Base-by-base conservation (phyloP, 2,113 vertebrate species). In the Notiomystis cincta region DNA sequence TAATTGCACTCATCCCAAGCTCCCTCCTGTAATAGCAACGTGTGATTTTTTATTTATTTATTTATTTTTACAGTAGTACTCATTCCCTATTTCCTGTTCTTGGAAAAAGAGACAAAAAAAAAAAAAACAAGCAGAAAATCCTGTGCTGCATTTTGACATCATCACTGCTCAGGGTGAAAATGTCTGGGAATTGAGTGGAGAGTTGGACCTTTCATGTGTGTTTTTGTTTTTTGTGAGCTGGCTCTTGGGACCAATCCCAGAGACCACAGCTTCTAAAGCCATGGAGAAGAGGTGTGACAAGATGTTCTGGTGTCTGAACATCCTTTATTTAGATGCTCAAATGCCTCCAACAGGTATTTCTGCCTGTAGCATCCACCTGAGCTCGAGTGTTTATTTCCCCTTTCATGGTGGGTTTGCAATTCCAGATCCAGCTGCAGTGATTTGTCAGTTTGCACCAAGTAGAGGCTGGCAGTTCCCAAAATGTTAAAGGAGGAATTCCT, bases 1-100 rank as follows among this genome's bases (percentile, higher is more conserved):
- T 95, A 97, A 97, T 94, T 96, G 95, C 89, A 89, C 81, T 97
- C 95, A 84, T 95, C 94, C 93, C 93, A 70, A 96, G 91, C 82
- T 85, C 76, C 58, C 79, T 45, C 83, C 90, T 79, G 23, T 62
- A 94, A 96, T 38, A 87, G 82, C 51, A 95, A 94, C 1, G 15
- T 82, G 66, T 30, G 66, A 83, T 47, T 95, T 92, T 67, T 92
- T 53, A 54, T 87, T 62, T 95, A n/a, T 70, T 47, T 94, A 89
- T 67, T 95, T 64, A 73, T 45, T 87, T 91, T 71, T 15, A 25
- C 44, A 61, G 56, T 71, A 66, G 53, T 47, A 45, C 53, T 96
- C 84, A 73, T 47, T 71, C 78, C 45, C 22, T 88, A 81, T 90
- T 97, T 96, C 73, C 15, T 91, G 21, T 44, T 89, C 56, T 54